A percentile compares a stretch with the other conserved stretches of the same genome.
phyloP scores from a whole-genome alignment of 2,888 invertebrate species.

The Sinelater perroti region DNA sequence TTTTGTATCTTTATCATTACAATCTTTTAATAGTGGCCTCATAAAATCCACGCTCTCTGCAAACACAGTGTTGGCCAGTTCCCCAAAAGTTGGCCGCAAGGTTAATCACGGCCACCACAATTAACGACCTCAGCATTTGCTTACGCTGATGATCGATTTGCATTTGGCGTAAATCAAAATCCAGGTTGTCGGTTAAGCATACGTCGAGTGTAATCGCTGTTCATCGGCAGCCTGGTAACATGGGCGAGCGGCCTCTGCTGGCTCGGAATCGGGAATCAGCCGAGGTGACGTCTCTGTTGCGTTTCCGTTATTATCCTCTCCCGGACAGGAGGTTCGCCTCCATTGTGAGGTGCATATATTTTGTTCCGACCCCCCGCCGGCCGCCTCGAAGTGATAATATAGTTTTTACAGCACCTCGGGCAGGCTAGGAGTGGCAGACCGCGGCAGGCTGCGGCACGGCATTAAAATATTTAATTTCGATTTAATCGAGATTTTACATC shows the following conservation, averaged over 20 bases:
- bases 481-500: slow-evolving; percentile 59
- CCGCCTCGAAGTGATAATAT: slow-evolving; percentile 58
- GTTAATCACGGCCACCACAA: slow-evolving; percentile 7
- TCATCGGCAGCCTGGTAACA: no score
- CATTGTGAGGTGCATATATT: slow-evolving; percentile 51
- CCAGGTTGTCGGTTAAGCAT: neutral
- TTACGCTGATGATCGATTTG: no score
- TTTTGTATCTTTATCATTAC: no score
- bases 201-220: no score
- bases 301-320: slow-evolving; percentile 40
- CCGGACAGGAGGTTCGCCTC: slow-evolving; percentile 42
- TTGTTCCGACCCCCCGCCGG: slow-evolving; percentile 55
- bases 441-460: slow-evolving; percentile 48
- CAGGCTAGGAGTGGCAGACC: slow-evolving; percentile 53
- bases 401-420: slow-evolving; percentile 57
- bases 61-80: no score
- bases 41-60: no score
- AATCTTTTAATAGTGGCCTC: no score
- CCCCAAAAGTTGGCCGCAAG: slow-evolving; percentile 1
- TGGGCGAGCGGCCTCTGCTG: no score
- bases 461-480: slow-evolving; percentile 59
- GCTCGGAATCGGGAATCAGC: slow-evolving; percentile 28
- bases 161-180: slow-evolving; percentile 18
- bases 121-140: neutral
- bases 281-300: slow-evolving; percentile 30